A percentile compares a stretch with the other conserved stretches of the same genome.
Evolutionary conservation across 2,797 vertebrate genomes (phyloP).

Genomic region (Galagoides demidoff): DNA sequence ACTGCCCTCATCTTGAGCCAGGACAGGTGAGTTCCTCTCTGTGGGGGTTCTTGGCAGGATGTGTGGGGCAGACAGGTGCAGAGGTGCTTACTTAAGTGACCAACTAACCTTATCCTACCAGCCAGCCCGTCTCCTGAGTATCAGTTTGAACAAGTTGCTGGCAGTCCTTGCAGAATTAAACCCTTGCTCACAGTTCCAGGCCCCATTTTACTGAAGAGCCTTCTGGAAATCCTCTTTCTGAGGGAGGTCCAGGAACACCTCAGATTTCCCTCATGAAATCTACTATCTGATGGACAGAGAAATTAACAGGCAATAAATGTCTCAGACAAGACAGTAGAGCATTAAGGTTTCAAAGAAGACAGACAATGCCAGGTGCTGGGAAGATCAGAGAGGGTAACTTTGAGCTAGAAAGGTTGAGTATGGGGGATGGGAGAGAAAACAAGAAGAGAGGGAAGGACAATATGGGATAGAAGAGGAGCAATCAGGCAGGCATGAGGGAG

Average conservation of each 20-base stretch:
- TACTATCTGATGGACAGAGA: neutral
- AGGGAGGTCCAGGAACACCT: neutral
- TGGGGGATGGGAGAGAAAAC: neutral
- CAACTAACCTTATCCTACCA: neutral
- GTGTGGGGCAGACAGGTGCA: neutral
- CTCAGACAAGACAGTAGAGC: neutral
- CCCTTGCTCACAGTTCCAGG: neutral
- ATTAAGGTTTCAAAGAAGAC: neutral
- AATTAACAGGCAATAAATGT: neutral
- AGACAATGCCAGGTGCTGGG: too few relatives aligned
- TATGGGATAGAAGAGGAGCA: neutral
- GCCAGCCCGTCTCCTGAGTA: neutral
- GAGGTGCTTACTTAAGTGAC: neutral
- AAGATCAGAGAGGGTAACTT: neutral
- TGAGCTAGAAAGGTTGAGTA: neutral
- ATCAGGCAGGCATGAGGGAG: neutral
- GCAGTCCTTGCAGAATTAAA: neutral
- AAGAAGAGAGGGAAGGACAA: neutral
- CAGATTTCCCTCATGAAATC: neutral
- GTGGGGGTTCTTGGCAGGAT: neutral
- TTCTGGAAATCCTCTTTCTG: slow-evolving; percentile 9
- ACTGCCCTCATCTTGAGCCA: slow-evolving; percentile 94
- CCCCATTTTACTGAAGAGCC: neutral
- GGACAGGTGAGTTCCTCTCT: slow-evolving; percentile 89
- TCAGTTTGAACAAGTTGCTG: neutral